Evolutionary conservation across 2,113 vertebrate species (phyloP).

Genomic region (Raja brachyura): DNA sequence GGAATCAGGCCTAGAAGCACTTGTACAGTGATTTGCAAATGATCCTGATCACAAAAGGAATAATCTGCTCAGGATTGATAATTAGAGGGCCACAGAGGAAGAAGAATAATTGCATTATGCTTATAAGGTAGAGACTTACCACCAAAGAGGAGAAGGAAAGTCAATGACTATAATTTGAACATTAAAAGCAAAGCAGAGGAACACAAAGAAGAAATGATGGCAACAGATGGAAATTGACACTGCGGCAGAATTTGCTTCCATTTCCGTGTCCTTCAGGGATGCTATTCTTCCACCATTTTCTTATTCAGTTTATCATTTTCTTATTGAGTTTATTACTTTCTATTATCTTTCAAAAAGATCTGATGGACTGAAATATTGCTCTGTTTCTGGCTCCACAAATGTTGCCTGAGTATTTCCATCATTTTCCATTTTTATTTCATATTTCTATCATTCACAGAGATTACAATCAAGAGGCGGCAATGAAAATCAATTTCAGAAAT

Average conservation of each 20-base stretch:
- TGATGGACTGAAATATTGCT: too few species aligned
- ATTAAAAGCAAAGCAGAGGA: neutral
- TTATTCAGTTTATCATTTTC: neutral
- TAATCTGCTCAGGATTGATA: neutral
- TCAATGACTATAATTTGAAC: neutral
- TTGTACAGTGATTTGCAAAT: neutral
- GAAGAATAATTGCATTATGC: constrained; percentile 5
- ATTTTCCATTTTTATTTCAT: too few species aligned
- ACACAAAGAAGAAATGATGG: neutral
- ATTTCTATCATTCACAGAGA: neutral
- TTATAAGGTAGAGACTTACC: neutral
- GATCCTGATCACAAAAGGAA: neutral
- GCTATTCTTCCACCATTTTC: neutral
- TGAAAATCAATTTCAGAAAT: neutral
- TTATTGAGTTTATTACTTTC: neutral
- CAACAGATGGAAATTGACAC: neutral
- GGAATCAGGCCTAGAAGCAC: neutral
- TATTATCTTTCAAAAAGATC: neutral
- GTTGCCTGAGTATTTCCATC: too few species aligned
- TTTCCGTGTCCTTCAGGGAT: neutral
- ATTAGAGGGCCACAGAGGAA: neutral
- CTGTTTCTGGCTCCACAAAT: too few species aligned
- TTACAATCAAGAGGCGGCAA: neutral
- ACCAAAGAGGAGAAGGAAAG: neutral
- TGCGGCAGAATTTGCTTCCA: neutral